Base-by-base conservation (phyloP, 2,797 vertebrate species). In the Hippocampus kuda region DNA sequence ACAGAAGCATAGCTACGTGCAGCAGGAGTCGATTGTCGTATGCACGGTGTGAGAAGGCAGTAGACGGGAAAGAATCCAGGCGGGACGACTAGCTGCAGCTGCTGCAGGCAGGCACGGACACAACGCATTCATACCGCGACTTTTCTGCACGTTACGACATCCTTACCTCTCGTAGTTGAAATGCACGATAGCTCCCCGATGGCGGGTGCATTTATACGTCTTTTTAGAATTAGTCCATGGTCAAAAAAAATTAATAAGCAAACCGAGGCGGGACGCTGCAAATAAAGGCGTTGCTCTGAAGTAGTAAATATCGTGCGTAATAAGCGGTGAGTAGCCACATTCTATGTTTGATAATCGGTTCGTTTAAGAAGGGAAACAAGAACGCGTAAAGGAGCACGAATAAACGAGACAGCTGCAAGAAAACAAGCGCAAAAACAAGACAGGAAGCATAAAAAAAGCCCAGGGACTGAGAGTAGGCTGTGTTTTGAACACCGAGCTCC, bases 91-190 rank as follows among this genome's bases (percentile, higher is more conserved):
- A 15, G 16, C 75, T 67, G 84, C 86, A 62, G 20, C 42, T 62
- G 26, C 30, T 34, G 13, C 26, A 30, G 2, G 8, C 10, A 62
- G 27, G 34, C 38, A 62, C 9, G 9, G 18, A 60, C 16, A 67
- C 34, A 67, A 66, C 3, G 67, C 1, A 7, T 2, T 24, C 1
- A 44, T 63, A 46, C 1, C 67, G 53, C 57, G 68, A 72, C 77
- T 65, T 41, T 12, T 5, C 16, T 15, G 27, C 2, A 56, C 24
- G 1, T 41, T 61, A 26, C 0, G 1, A 34, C 42, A 5, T 0
- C 59, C 81, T 89, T 84, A 91, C 89, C 90, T 88, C 78, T 83
- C 79, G 53, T 74, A 66, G 70, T 69, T 70, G 51, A 80, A 83
- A 80, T 59, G 70, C 71, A 22, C 49, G 30, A 24, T 34, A 30